These are phyloP conservation scores for Leptosomus discolor DNA, from an alignment of 2,113 vertebrate genomes.

Conservation along the genomic window DNA sequence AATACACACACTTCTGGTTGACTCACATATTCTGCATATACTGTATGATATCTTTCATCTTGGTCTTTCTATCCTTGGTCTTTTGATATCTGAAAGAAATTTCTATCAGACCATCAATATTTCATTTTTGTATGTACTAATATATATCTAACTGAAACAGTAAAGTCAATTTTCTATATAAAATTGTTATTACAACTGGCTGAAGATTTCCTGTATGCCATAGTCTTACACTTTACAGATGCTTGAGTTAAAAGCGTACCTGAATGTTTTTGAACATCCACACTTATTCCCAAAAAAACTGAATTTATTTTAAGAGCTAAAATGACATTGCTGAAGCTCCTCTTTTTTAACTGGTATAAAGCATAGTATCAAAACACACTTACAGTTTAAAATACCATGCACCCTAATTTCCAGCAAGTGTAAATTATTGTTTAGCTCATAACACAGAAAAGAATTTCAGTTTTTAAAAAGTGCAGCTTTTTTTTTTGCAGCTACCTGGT, in stretches of 20 bases:
- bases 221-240: not conserved
- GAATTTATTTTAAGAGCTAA: not conserved
- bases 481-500: not conserved
- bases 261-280: not conserved
- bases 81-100: not conserved
- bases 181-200: not conserved
- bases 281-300: not conserved
- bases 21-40: not conserved
- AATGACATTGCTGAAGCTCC: not conserved
- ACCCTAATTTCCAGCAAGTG: not conserved
- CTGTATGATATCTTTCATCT: not conserved
- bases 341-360: not conserved
- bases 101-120: not conserved
- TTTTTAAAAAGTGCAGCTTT: not conserved
- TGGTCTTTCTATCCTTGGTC: too few species aligned
- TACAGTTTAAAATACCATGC: rapidly evolving
- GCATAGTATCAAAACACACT: not conserved
- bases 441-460: not conserved
- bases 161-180: not conserved
- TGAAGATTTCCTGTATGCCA: not conserved
- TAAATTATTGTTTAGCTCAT: not conserved
- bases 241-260: not conserved
- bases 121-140: not conserved
- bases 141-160: not conserved
- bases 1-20: not conserved